Conservation (phyloP, 2,888 invertebrate genomes). For the Aphrophora alni region DNA sequence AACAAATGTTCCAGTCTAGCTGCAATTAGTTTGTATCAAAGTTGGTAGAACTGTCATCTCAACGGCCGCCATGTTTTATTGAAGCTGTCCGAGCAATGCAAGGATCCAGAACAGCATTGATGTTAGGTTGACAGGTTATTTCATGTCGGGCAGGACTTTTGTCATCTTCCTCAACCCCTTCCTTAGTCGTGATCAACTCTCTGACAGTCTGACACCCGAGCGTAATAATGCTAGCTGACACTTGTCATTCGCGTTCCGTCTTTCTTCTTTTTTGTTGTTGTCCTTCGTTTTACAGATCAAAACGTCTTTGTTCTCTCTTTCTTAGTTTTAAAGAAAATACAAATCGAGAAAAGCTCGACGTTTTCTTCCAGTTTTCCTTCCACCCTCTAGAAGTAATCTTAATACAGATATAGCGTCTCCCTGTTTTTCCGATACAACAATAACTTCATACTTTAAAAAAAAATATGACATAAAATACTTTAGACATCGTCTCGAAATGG, state of each 20-base stretch:
- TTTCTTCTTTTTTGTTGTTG: background rate
- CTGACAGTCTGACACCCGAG: background rate
- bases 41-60: background rate
- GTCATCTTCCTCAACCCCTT: background rate
- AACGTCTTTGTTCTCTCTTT: background rate
- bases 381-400: background rate
- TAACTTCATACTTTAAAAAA: background rate
- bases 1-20: background rate
- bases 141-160: slow-evolving; percentile 9
- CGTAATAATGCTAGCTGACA: background rate
- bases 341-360: background rate
- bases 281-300: slow-evolving; percentile 3
- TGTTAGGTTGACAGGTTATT: slow-evolving; percentile 1
- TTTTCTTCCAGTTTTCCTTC: background rate
- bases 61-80: background rate
- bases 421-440: background rate
- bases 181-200: background rate
- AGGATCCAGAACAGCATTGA: background rate
- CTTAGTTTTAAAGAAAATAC: background rate
- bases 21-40: background rate
- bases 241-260: background rate
- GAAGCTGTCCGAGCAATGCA: background rate
- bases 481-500: background rate
- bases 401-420: background rate
- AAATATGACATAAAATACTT: background rate